Evolutionary conservation across 37 sponge, comb jelly and placozoan genomes (phyloP).

Genomic region (Corticium candelabrum): DNA sequence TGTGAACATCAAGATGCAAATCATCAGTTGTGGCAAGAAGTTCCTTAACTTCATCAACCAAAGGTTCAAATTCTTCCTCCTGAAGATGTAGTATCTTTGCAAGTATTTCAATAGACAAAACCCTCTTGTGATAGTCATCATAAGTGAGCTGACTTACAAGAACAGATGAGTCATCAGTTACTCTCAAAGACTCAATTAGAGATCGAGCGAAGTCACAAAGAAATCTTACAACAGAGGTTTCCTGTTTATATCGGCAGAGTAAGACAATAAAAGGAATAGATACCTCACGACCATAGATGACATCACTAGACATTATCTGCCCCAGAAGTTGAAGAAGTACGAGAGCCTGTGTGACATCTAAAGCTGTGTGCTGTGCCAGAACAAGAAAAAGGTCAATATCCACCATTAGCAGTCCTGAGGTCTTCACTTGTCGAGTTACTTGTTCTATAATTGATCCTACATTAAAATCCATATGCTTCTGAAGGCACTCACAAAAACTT

Average conservation of each 20-base stretch:
- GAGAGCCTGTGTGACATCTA: not conserved
- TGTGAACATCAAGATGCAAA: not conserved
- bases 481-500: not conserved
- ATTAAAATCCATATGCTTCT: not conserved
- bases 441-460: not conserved
- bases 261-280: not conserved
- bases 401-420: not conserved
- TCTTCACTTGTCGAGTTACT: not conserved
- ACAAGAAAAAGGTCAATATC: not conserved
- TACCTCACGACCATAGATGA: not conserved
- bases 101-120: not conserved
- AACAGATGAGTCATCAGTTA: not conserved
- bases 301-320: not conserved
- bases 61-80: not conserved
- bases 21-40: not conserved
- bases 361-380: not conserved
- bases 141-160: not conserved
- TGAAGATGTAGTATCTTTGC: not conserved
- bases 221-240: not conserved
- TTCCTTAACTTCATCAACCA: not conserved
- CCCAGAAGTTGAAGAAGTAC: not conserved
- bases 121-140: not conserved
- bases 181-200: not conserved
- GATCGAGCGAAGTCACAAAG: not conserved
- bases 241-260: not conserved